Evolutionary conservation across 37 sponge, comb jelly and placozoan genomes (phyloP).

Genomic region (Aphrocallistes beatrix): DNA sequence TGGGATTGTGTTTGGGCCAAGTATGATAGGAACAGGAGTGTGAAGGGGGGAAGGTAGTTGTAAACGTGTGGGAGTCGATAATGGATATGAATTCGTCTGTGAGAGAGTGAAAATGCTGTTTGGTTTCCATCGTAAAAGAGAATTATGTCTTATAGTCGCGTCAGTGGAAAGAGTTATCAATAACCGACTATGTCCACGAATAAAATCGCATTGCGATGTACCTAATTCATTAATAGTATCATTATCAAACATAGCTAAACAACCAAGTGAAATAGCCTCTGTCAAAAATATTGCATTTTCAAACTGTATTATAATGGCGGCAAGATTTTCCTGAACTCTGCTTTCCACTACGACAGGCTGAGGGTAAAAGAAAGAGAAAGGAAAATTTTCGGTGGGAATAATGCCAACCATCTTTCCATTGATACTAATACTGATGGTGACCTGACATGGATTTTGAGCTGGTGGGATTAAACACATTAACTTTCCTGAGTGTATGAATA

Average conservation of each 20-base stretch:
- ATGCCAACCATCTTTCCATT: constrained; percentile 58
- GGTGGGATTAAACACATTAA: constrained; percentile 47
- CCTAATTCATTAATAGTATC: neutral
- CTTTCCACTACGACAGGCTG: neutral
- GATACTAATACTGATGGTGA: constrained; percentile 30
- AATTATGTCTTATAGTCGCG: neutral
- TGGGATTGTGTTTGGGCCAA: neutral
- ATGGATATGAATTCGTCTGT: neutral
- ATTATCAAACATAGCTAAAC: neutral
- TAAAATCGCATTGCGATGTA: neutral
- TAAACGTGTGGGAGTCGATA: neutral
- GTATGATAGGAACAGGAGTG: neutral
- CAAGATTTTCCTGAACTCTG: neutral
- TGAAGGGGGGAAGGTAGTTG: neutral
- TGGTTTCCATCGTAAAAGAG: neutral
- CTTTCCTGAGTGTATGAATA: constrained; percentile 17
- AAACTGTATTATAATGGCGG: neutral
- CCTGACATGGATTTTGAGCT: constrained; percentile 39
- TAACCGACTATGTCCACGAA: neutral
- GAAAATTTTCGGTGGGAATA: neutral
- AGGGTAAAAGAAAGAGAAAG: neutral
- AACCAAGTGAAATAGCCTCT: neutral
- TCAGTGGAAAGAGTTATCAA: neutral
- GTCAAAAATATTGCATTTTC: neutral
- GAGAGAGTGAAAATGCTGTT: neutral